Conservation (phyloP, 64 coral and sea anemone genomes). For the Astreopora myriophthalma region DNA sequence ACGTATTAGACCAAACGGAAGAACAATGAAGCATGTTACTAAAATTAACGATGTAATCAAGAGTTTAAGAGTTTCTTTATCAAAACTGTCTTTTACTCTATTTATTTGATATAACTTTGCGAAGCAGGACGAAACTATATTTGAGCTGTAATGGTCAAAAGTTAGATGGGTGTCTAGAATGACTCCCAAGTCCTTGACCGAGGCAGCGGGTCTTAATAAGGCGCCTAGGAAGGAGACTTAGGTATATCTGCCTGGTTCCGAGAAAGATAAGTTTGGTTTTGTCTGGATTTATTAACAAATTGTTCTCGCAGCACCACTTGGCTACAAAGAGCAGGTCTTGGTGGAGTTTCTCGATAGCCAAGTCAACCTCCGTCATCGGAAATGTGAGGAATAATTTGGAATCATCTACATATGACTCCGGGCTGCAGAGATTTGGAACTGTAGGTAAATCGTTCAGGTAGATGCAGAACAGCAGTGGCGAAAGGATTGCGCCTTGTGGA, state of each 20-base stretch:
- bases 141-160: neutral
- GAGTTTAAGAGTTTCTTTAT: neutral
- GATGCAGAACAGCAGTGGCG: too few relatives aligned
- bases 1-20: constrained; percentile 24
- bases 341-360: too few relatives aligned
- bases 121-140: neutral
- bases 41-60: too few relatives aligned
- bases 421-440: too few relatives aligned
- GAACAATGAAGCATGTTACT: constrained; percentile 41
- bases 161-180: constrained; percentile 24
- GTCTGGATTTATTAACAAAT: too few relatives aligned
- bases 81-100: constrained; percentile 34
- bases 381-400: too few relatives aligned
- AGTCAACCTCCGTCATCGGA: too few relatives aligned
- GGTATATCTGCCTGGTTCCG: too few relatives aligned
- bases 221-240: neutral
- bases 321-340: neutral
- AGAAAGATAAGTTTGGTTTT: too few relatives aligned
- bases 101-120: constrained; percentile 42
- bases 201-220: neutral
- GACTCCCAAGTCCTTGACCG: constrained; percentile 41
- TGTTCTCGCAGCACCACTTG: neutral
- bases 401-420: too few relatives aligned
- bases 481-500: too few relatives aligned
- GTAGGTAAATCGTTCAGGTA: too few relatives aligned